Evolutionary conservation across 1,140 invertebrate genomes (phyloP).

Genomic region (Drosophila leontia): DNA sequence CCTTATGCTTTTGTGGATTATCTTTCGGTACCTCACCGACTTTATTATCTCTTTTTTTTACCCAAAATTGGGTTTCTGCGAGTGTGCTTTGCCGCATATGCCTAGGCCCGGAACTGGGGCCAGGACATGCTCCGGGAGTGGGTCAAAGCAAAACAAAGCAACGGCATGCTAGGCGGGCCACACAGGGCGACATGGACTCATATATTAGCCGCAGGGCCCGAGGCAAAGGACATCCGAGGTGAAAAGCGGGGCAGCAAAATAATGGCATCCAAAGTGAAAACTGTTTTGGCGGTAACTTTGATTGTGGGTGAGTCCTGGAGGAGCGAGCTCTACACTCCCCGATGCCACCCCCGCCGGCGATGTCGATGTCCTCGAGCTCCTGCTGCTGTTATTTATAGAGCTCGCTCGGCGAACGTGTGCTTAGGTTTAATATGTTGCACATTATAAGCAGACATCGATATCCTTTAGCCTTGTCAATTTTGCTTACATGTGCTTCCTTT

Average conservation of each 20-base stretch:
- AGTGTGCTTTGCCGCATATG: constrained; percentile 45
- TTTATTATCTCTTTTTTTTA: background rate
- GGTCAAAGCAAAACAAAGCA: constrained; percentile 69
- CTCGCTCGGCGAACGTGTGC: constrained; percentile 66
- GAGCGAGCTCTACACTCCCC: constrained; percentile 10
- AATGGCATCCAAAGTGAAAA: constrained; percentile 81
- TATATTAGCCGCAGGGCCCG: constrained; percentile 77
- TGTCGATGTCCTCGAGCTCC: constrained; percentile 25
- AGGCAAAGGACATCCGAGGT: constrained; percentile 69
- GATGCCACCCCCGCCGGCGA: background rate
- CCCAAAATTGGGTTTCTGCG: background rate
- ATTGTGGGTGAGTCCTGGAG: constrained; percentile 49
- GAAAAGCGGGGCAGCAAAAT: constrained; percentile 66
- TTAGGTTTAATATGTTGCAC: constrained; percentile 84
- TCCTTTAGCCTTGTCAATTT: constrained; percentile 85
- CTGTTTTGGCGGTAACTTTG: constrained; percentile 81
- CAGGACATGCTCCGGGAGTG: constrained; percentile 33
- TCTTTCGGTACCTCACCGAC: background rate
- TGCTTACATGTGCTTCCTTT: constrained; percentile 83
- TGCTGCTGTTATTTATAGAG: constrained; percentile 83
- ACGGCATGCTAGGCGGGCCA: constrained; percentile 56
- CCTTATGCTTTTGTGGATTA: background rate
- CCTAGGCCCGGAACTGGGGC: constrained; percentile 36
- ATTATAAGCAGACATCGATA: constrained; percentile 85
- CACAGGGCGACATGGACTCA: constrained; percentile 68